phyloP scores from a whole-genome alignment of 1,140 invertebrate genomes.

The Drosophila seguyi region DNA sequence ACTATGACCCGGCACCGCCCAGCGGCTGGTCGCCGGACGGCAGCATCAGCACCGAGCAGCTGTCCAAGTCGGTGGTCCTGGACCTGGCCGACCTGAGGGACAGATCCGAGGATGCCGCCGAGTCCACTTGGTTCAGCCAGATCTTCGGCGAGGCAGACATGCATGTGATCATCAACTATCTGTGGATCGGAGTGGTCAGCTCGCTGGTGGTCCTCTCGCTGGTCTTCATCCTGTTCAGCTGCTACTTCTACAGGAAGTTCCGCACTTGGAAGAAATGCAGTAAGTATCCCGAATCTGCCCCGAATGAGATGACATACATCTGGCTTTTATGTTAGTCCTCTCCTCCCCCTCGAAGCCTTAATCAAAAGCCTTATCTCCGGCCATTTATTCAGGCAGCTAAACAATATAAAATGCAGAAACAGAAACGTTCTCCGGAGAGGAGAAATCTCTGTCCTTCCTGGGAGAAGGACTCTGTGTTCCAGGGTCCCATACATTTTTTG shows the following conservation, averaged over 20 bases:
- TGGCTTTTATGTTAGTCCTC: conserved; percentile 20
- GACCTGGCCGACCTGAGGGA: conserved; percentile 77
- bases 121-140: conserved; percentile 45
- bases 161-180: conserved; percentile 82
- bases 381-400: conserved; percentile 71
- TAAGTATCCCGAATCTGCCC: conserved; percentile 60
- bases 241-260: conserved; percentile 84
- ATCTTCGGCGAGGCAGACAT: conserved; percentile 75
- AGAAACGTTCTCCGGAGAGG: conserved; percentile 3
- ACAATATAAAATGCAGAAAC: conserved; percentile 79
- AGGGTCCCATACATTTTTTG: conserved; percentile 74
- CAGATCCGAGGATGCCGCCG: conserved; percentile 22
- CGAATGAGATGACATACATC: conserved; percentile 15
- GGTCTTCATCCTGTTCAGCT: conserved; percentile 82
- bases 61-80: conserved; percentile 78
- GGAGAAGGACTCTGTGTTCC: conserved; percentile 8
- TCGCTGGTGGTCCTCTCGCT: conserved; percentile 76
- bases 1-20: conserved; percentile 34
- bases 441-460: background rate
- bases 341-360: conserved; percentile 32
- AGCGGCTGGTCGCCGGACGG: conserved; percentile 39
- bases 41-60: conserved; percentile 75
- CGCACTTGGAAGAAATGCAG: conserved; percentile 85
- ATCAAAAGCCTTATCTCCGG: conserved; percentile 64
- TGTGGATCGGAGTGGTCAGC: conserved; percentile 83